Base-by-base conservation (phyloP, 2,113 vertebrate genomes). In the Piprites chloris region DNA sequence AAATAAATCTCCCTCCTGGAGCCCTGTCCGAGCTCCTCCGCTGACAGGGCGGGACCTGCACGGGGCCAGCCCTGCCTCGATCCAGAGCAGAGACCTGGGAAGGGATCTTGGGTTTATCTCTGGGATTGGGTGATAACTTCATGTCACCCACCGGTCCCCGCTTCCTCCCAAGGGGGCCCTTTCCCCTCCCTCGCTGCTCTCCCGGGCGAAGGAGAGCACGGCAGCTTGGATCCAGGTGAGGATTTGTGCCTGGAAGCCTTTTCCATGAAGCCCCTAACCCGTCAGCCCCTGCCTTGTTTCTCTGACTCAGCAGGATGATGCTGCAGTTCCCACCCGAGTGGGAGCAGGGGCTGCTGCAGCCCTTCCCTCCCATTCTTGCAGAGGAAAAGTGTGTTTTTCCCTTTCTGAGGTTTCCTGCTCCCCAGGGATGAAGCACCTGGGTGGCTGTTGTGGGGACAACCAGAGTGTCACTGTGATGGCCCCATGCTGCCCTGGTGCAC, bases 361-460 rank as follows among this genome's bases (percentile, higher is more conserved):
- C 0, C 66, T n/a, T 69, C 52, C 22, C 62, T 79, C 41, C 41
- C 8, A 4, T 27, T 77, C 68, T 46, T 12, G 0, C 0, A 0
- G 32, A 73, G 20, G 9, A 66, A 85, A 85, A 16, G 1, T 0
- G 0, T 17, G 37, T 0, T 65, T 32, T 49, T 32, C n/a, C 56
- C 32, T 53, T 27, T 49, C 65, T 18, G 72, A 49, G n/a, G n/a
- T 47, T 30, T 53, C 11, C 62, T 75, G 56, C n/a, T 42, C 27
- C 46, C 26, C 50, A 8, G 37, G 63, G 42, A 44, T 20, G 63
- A 53, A 72, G 63, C 39, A 33, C 53, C n/a, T 63, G 18, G 7
- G 58, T 1, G 6, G 20, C 55, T 65, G 49, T 26, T 33, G 30
- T 1, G 4, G 42, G 35, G 33, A 52, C 41, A 35, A 13, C 41